Base-by-base conservation (phyloP, 1,140 invertebrate genomes). In the Andricus grossulariae region DNA sequence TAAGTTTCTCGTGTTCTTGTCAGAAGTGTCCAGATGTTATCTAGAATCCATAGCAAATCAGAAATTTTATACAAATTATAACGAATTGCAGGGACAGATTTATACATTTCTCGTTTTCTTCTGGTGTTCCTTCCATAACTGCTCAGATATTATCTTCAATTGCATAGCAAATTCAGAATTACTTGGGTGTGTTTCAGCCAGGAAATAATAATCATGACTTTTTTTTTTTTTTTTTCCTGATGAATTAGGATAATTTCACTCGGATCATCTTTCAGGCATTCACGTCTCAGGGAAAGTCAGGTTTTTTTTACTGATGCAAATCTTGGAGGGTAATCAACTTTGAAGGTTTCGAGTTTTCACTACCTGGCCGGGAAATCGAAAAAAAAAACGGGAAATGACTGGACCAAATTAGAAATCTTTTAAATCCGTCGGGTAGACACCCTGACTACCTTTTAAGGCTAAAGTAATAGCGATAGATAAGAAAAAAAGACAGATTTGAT, bases 81-180 rank as follows among this genome's bases (percentile, higher is more conserved):
- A 66, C 60, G 60, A 66, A 66, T 66, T 66, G 45, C 57, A 21
- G 25, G 32, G 57, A 39, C 21, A 66, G 57, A 16, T 25, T 66
- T 39, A 57, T 57, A 66, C 60, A 66, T 66, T 74, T 55, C 50
- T 71, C 49, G 57, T 39, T 74, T 32, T 52, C 25, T 74, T 74
- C n/a, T 45, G n/a, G 50, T 54, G 50, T 71, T 25, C 18, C 54
- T 70, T 55, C 39, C 54, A 71, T 55, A 15, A 60, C 54, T 74
- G 12, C 49, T 15, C 11, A 45, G 71, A 50, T 57, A 49, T 72
- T 66, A 66, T 66, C 60, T 66, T 15, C 32, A 75, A 75, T 75
- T 75, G 49, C 70, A 71, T 18, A 71, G 51, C 32, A 52, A 66
- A 50, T 70, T 75, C 70, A 74, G n/a, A 71, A 75, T 60, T 73